phyloP scores from a whole-genome alignment of 2,797 vertebrate genomes.

The Gymnopithys bicolor region DNA sequence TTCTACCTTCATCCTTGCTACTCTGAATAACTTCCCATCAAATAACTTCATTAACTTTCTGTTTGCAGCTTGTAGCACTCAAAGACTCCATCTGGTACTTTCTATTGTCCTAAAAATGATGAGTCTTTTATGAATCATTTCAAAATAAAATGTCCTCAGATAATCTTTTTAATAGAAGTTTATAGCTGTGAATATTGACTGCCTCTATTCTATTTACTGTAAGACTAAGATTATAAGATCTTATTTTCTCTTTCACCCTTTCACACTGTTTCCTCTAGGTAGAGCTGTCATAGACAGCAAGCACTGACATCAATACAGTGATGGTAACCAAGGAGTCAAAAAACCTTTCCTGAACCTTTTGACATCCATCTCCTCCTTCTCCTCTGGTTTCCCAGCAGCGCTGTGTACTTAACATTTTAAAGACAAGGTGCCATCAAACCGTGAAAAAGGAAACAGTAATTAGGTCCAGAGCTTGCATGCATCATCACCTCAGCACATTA shows the following conservation, averaged over 20 bases:
- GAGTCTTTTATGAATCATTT: neutral
- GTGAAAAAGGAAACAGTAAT: neutral
- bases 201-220: neutral
- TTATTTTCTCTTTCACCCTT: neutral
- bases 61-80: neutral
- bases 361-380: neutral
- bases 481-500: neutral
- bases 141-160: neutral
- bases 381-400: neutral
- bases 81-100: neutral
- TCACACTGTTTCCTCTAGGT: neutral
- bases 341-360: neutral
- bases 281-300: neutral
- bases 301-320: neutral
- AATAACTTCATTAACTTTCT: neutral
- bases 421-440: neutral
- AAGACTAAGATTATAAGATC: neutral
- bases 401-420: neutral
- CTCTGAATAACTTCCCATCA: neutral
- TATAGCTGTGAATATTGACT: neutral
- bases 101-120: neutral
- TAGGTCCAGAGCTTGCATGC: neutral
- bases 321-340: neutral
- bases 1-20: neutral
- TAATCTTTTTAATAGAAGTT: neutral